These are phyloP conservation scores for Temnothorax ravouxi DNA, from an alignment of 2,888 invertebrate species.

Conservation along the genomic window DNA sequence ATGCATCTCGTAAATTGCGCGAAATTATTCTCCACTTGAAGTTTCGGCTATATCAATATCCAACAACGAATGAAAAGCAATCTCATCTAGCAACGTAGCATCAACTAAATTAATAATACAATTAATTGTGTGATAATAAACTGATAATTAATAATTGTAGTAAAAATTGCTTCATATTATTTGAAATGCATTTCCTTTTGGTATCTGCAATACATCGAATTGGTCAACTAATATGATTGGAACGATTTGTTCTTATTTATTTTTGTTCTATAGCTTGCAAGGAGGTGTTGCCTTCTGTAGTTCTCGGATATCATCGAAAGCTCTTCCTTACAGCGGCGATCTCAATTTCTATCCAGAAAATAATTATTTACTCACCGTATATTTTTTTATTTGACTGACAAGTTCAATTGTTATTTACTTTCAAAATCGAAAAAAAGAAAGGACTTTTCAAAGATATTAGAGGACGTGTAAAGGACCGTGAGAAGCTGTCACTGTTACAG, in stretches of 20 bases:
- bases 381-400: background rate
- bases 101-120: background rate
- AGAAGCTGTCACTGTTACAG: background rate
- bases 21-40: slow-evolving; percentile 17
- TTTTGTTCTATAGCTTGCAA: background rate
- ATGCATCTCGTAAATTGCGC: slow-evolving; percentile 15
- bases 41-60: slow-evolving; percentile 17
- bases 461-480: background rate
- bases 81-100: background rate
- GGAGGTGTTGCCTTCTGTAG: background rate
- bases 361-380: background rate
- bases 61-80: background rate
- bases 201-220: background rate
- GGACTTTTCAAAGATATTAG: background rate
- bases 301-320: background rate
- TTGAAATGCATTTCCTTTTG: background rate
- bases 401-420: background rate
- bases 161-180: background rate
- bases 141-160: background rate
- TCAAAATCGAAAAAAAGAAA: background rate
- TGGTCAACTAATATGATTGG: background rate
- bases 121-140: background rate
- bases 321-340: background rate
- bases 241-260: background rate
- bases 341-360: background rate